Evolutionary conservation across 2,888 invertebrate genomes (phyloP), one percentile per base, ranked within the genome.

Genomic region (Sinhomidia bicolor): DNA sequence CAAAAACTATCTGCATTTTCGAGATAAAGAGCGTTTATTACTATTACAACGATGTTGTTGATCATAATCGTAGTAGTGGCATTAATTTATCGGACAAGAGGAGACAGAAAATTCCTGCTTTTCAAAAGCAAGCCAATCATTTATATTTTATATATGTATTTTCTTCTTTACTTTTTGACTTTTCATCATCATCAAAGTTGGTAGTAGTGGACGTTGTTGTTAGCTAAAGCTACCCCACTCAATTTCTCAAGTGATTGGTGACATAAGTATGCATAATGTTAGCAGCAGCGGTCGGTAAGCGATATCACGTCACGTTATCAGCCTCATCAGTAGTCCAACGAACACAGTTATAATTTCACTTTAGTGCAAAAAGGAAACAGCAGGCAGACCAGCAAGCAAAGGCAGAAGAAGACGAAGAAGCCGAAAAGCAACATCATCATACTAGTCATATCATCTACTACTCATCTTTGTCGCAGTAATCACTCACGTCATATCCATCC

Each of bases 401-500:
- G n/a, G n/a, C n/a, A n/a, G n/a, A n/a, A n/a, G n/a, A n/a, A n/a
- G n/a, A n/a, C n/a, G 20, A 79, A 85, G 85, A 60, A 79, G 80
- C 89, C 89, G 85, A 85, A 89, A 80, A 89, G 83, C 47, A 51
- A 20, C 26, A 6, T 76, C 51, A 32, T 32, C n/a, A n/a, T n/a
- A n/a, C n/a, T n/a, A n/a, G n/a, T 76, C 76, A 74, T 36, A 68
- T 36, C n/a, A 41, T 57, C 6, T 4, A 5, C 57, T 10, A 10
- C 9, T n/a, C n/a, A n/a, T 68, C 14, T 51, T 78, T 78, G 78
- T 78, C 57, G 68, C 68, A 47, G 76, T 85, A 85, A 85, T 89
- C 84, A 85, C 79, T 85, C 88, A 80, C 88, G 84, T 89, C 85
- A 89, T 68, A 62, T 51, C 71, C 82, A 26, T 47, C 41, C 44